Evolutionary conservation across 92 coral and sea anemone genomes (phyloP).

Genomic region (Zoanthus gigantus): DNA sequence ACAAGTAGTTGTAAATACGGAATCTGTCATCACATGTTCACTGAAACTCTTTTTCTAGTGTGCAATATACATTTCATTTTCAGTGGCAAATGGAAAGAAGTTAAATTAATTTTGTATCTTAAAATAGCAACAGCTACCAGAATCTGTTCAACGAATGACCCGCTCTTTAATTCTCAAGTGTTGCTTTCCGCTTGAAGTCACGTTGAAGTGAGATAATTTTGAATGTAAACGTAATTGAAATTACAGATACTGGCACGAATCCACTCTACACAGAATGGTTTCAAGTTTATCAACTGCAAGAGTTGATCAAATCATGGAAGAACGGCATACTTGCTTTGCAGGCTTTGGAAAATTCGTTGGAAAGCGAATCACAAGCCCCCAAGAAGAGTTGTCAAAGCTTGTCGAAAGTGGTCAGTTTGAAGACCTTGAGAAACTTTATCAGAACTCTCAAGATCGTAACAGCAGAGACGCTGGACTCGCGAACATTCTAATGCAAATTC

Average conservation of each 20-base stretch:
- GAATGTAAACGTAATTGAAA: not conserved
- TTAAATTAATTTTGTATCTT: not conserved
- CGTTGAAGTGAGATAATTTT: not conserved
- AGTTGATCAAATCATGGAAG: conserved; percentile 8
- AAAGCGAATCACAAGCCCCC: conserved; percentile 26
- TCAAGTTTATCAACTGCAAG: not conserved
- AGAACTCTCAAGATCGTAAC: conserved; percentile 16
- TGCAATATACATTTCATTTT: not conserved
- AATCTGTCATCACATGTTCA: not conserved
- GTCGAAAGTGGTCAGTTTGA: conserved; percentile 21
- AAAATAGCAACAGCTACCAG: not conserved
- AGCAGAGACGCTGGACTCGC: conserved; percentile 42
- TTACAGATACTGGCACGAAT: not conserved
- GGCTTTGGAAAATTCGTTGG: conserved; percentile 36
- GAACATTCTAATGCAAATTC: conserved; percentile 61
- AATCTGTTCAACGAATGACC: not conserved
- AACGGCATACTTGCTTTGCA: conserved; percentile 9
- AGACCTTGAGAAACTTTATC: conserved; percentile 26
- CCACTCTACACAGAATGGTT: not conserved
- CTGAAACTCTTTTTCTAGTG: not conserved
- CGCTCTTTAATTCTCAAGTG: not conserved
- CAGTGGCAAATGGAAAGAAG: not conserved
- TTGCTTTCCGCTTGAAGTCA: conserved; percentile 16
- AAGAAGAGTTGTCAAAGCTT: conserved; percentile 36
- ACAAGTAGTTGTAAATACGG: not conserved